These are phyloP conservation scores for Siphamia tubifer DNA, from an alignment of 2,113 vertebrate genomes.

Conservation along the genomic window DNA sequence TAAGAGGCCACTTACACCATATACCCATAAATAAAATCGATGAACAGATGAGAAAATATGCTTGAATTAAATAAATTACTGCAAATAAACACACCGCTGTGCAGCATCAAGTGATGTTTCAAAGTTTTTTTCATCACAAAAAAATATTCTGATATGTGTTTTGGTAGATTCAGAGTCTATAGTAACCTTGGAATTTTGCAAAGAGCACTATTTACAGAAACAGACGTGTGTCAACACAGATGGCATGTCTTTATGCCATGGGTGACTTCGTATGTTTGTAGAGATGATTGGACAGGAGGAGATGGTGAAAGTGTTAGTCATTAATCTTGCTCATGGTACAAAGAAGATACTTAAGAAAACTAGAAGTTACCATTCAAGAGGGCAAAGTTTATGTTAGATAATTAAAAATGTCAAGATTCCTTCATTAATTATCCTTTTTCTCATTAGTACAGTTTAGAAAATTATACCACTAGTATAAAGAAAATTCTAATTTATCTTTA, in stretches of 20 bases:
- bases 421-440: too few relatives aligned
- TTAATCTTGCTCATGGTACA: neutral
- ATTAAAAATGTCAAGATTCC: too few relatives aligned
- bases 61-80: neutral
- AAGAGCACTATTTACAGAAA: slow-evolving; percentile 4
- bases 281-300: slow-evolving; percentile 7
- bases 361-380: neutral
- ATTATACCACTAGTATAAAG: neutral
- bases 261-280: slow-evolving; percentile 47
- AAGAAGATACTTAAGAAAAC: neutral
- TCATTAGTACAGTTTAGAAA: too few relatives aligned
- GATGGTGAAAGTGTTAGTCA: neutral
- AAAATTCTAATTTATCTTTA: neutral
- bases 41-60: neutral
- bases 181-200: slow-evolving; percentile 37
- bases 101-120: neutral
- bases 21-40: neutral
- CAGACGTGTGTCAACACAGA: slow-evolving; percentile 49
- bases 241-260: slow-evolving; percentile 7
- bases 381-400: neutral
- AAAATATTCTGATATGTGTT: slow-evolving; percentile 8
- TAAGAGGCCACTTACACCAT: neutral
- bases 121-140: neutral
- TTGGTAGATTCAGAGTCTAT: slow-evolving; percentile 40
- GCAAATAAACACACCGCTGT: neutral